These are phyloP conservation scores for Pangasius sanitwongsei DNA, from an alignment of 2,797 vertebrate species.

Conservation along the genomic window DNA sequence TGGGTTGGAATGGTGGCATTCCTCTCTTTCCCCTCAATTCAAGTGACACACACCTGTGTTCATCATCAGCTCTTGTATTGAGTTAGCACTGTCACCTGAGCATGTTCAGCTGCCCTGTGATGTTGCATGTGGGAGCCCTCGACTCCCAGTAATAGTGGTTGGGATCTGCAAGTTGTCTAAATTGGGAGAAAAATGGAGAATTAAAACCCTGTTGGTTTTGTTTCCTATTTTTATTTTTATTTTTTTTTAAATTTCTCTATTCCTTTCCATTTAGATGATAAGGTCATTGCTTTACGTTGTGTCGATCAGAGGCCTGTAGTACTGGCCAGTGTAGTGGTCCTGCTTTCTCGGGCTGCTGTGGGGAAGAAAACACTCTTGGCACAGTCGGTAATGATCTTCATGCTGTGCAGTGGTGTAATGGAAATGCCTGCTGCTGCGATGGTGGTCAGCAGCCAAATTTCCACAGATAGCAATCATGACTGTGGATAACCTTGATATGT, in stretches of 20 bases:
- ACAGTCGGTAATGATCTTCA: slow-evolving; percentile 32
- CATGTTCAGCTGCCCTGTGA: not conserved
- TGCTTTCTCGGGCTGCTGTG: not conserved
- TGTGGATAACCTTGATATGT: slow-evolving; percentile 56
- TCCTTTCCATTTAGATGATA: not conserved
- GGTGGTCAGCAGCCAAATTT: slow-evolving; percentile 44
- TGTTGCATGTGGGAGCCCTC: not conserved
- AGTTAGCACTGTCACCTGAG: not conserved
- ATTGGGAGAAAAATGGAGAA: not conserved
- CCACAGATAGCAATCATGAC: slow-evolving; percentile 47
- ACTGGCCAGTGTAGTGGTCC: slow-evolving; percentile 24
- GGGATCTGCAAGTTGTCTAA: not conserved
- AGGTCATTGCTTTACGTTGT: not conserved
- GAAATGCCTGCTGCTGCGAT: slow-evolving; percentile 47
- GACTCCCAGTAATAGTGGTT: not conserved
- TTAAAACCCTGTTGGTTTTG: not conserved
- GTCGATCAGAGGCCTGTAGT: slow-evolving; percentile 1
- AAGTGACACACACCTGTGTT: not conserved
- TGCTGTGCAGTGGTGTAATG: slow-evolving; percentile 44
- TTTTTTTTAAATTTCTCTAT: not conserved
- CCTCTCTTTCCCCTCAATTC: not conserved
- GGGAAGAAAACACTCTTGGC: slow-evolving; percentile 41
- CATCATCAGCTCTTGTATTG: not conserved
- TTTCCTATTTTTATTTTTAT: not conserved
- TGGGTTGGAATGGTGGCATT: not conserved